Evolutionary conservation across 2,797 vertebrate genomes (phyloP), one percentile per base, ranked within the genome.

Genomic region (Synanceia verrucosa): DNA sequence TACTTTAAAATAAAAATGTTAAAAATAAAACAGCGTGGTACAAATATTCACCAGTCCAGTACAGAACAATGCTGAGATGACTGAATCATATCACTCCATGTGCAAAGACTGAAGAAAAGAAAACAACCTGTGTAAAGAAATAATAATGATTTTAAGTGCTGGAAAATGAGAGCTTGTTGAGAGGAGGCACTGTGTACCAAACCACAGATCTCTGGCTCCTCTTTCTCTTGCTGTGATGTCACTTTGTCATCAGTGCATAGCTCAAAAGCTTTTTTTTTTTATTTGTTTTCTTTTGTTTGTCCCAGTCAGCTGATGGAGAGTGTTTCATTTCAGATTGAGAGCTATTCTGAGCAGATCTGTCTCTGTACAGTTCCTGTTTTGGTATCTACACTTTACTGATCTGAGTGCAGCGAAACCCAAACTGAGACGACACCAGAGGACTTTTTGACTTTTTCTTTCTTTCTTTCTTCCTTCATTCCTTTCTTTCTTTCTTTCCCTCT

Each of bases 271-370:
- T 34, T 58, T 7, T 55, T 59, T 23, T 18, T 5, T 8, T 41
- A 52, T 28, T 29, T 9, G 0, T 75, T 39, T 62, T 48, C 6
- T 47, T 34, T 6, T 61, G 23, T 75, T 73, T 11, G 1, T n/a
- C 43, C 24, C 44, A 13, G 46, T 29, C 56, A 28, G 65, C 62
- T 59, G 46, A 9, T 41, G 12, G 34, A 43, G 23, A 46, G 13
- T 60, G 33, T 65, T 64, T 72, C 39, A 65, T 77, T 74, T 68
- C 52, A 64, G 61, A 84, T 78, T 71, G 56, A 81, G 46, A 72
- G 62, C 70, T 85, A 73, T 85, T 86, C 76, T 76, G 50, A 86
- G 69, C 47, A 62, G 29, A 76, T 86, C 64, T 62, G 60, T 59
- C 76, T 58, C 37, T 74, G 75, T 78, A 44, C 73, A 62, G 71